Base-by-base conservation (phyloP, 2,888 invertebrate genomes). In the Lucinisca nassula region DNA sequence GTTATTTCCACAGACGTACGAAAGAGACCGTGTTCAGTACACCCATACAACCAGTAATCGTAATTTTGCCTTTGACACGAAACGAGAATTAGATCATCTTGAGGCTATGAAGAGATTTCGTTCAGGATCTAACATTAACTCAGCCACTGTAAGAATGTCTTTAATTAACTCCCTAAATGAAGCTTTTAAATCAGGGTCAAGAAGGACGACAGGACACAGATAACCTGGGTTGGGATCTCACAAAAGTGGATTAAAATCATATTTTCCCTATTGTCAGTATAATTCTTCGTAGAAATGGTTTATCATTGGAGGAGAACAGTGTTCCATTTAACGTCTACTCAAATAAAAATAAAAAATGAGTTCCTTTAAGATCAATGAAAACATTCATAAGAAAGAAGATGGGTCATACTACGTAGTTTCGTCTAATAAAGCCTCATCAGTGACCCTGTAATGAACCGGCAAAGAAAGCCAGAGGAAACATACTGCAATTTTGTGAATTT, bases 1-100 rank as follows among this genome's bases (percentile, higher is more conserved):
- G 90, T 1, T 51, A 72, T 51, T 91, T 87, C 70, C 84, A 89
- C 45, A 27, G 70, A 24, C 38, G 67, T 55, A 14, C 89, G 82
- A 91, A 91, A 75, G 27, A 67, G 14, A 37, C 72, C 1, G 51
- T 91, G 27, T 89, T 58, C 38, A 83, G 74, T 4, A 91, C 88
- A 21, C 87, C 85, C 12, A 84, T 85, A 88, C 82, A 38, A 49
- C 38, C 1, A 87, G 90, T 70, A 38, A 17, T 0, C 38, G 24
- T 21, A 90, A 90, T 49, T 86, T 88, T 82, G 80, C 88, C 24
- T 72, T 51, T 45, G 89, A 89, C 55, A 85, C 87, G 35, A 82
- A 87, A 76, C 55, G 89, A 21, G 88, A 88, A 67, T 80, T 83
- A 55, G 88, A 85, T 30, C 85, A 88, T 74, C 35, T 80, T 17